Percentiles rank a stretch among this genome's conserved stretches.
phyloP scores from a whole-genome alignment of 2,888 invertebrate genomes.

The Caenorhabditis macrosperma region DNA sequence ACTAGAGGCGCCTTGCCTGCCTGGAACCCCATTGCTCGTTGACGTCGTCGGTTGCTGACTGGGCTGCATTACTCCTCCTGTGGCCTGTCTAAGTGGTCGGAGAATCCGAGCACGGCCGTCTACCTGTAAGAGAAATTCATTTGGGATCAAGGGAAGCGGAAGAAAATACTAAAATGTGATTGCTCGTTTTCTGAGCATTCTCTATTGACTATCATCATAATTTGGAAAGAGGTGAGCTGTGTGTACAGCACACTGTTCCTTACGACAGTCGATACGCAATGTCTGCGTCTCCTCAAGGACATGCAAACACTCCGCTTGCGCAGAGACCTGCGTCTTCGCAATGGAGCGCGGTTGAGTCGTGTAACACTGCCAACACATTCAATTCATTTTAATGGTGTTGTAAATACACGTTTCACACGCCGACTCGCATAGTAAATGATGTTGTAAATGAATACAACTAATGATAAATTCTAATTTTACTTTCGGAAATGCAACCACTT shows the following conservation, averaged over 20 bases:
- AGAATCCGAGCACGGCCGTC: constrained; percentile 54
- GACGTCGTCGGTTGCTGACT: constrained; percentile 34
- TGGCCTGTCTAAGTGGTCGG: constrained; percentile 32
- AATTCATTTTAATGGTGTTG: no score
- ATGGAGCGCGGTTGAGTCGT: constrained; percentile 21
- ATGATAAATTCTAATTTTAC: no score
- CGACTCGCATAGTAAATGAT: no score
- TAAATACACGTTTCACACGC: no score
- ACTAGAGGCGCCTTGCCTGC: background rate
- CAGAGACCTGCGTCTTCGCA: background rate
- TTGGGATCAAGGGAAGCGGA: background rate
- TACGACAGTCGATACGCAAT: background rate
- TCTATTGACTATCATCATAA: background rate
- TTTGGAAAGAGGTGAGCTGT: background rate
- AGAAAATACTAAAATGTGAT: background rate
- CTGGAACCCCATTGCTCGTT: background rate
- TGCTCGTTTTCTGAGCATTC: background rate
- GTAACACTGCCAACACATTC: no score
- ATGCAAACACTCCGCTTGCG: background rate
- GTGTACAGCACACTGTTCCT: background rate
- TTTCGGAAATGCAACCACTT: no score
- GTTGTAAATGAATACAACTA: no score
- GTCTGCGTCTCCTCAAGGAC: constrained; percentile 20
- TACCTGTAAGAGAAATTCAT: constrained; percentile 17
- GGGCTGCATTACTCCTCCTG: constrained; percentile 19